Evolutionary conservation across 2,797 vertebrate species (phyloP).

Genomic region (Propithecus deckenii): DNA sequence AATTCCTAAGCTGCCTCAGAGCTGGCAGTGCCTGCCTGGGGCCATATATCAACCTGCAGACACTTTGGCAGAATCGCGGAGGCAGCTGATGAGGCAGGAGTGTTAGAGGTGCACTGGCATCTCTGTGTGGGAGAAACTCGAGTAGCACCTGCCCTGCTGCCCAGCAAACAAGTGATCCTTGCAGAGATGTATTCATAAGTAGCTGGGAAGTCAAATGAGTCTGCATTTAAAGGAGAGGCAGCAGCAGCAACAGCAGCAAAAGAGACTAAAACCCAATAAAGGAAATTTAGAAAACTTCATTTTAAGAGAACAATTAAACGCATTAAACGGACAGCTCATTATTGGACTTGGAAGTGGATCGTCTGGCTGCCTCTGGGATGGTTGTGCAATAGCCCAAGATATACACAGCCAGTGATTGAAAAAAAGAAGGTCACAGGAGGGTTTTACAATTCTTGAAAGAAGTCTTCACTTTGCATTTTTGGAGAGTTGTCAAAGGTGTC

Average conservation of each 20-base stretch:
- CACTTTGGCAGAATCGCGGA: background rate
- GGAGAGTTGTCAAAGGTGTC: background rate
- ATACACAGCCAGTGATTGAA: background rate
- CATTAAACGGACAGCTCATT: background rate
- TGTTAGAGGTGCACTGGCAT: background rate
- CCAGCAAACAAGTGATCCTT: background rate
- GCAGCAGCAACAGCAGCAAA: background rate
- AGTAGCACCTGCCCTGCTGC: rapidly evolving
- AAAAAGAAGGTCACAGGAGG: background rate
- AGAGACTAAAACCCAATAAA: background rate
- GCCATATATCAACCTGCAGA: background rate
- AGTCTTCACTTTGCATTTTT: background rate
- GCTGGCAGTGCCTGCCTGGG: background rate
- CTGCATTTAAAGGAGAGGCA: background rate
- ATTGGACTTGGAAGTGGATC: background rate
- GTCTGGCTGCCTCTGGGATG: background rate
- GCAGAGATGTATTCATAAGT: background rate
- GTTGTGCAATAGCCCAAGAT: background rate
- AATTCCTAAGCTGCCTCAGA: constrained; percentile 47
- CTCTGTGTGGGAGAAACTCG: background rate
- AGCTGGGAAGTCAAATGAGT: background rate
- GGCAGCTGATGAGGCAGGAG: background rate
- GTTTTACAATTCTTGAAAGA: background rate
- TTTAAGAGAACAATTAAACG: background rate
- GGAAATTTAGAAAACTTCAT: background rate